Base-by-base conservation (phyloP, 30 jellyfish, hydroid and myxozoan species). In the Hydra vulgaris region DNA sequence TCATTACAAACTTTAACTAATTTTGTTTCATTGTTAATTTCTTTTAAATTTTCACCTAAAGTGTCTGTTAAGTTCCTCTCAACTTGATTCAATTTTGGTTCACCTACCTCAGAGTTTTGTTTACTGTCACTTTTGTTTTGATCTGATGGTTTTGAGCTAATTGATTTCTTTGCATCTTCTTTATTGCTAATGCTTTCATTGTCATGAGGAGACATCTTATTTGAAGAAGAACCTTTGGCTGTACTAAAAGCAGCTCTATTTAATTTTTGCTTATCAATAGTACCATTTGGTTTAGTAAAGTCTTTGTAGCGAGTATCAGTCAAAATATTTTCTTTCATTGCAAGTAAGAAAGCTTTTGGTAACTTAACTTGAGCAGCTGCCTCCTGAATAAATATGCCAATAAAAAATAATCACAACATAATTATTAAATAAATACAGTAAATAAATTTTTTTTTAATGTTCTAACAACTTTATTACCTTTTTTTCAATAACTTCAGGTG, bases 291-390 rank as follows among this genome's bases (percentile, higher is more conserved):
- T 66, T 67, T 70, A 69, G 83, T 66, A 53, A 66, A 80, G 26
- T 80, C 87, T 25, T 80, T 80, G 71, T 67, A 66, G 22, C 84
- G 68, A 23, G 87, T 70, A 70, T 82, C 86, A n/a, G 88, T 77
- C 21, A 90, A 85, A 12, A 90, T 82, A 12, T 86, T 86, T 19
- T 85, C 97, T 72, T 90, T 90, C 97, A 90, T 90, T 5, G 90
- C 95, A 72, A 81, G 95, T 52, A 90, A 73, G 72, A 90, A 85
- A 16, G 94, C 77, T 74, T 86, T 90, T 18, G 97, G 97, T 18
- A 90, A 83, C 22, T 89, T 87, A 61, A 90, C 97, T 17, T 94
- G 90, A 18, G 74, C 76, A 17, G 86, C 80, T 26, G 89, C 85
- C 77, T 90, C 97, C 97, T 90, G 53, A 23, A 72, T 19, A 26